A percentile compares a stretch with the other conserved stretches of the same genome.
Evolutionary conservation across 2,888 invertebrate species (phyloP).

Genomic region (Calliphora vomitoria): DNA sequence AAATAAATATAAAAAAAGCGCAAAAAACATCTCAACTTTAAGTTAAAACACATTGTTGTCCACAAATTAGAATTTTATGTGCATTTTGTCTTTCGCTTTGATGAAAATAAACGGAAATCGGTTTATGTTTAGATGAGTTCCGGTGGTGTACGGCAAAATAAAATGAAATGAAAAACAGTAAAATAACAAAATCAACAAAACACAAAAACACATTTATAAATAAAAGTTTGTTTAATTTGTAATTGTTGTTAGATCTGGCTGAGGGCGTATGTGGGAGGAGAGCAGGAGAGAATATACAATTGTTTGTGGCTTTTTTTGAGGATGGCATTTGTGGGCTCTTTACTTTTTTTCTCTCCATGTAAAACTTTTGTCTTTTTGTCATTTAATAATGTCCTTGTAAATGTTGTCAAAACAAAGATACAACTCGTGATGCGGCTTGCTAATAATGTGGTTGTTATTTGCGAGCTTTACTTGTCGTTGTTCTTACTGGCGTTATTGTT

Average conservation of each 20-base stretch:
- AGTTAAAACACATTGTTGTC: constrained; percentile 49
- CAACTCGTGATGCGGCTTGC: constrained; percentile 50
- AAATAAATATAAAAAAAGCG: neutral
- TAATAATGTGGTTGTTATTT: constrained; percentile 63
- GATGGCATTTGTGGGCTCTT: constrained; percentile 31
- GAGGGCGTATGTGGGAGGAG: constrained; percentile 17
- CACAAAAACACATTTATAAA: constrained; percentile 46
- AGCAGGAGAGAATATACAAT: neutral
- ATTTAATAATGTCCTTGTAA: constrained; percentile 64
- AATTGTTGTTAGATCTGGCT: constrained; percentile 45
- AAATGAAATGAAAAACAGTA: constrained; percentile 10
- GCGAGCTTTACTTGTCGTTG: constrained; percentile 36
- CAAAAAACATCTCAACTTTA: constrained; percentile 37
- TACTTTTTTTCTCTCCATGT: constrained; percentile 8
- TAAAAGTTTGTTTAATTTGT: constrained; percentile 63
- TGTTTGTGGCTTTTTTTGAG: constrained; percentile 41
- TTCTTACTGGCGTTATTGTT: constrained; percentile 44
- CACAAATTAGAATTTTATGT: constrained; percentile 66
- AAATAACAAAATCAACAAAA: constrained; percentile 19
- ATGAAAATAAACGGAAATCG: constrained; percentile 67
- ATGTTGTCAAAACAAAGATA: constrained; percentile 49
- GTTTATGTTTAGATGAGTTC: constrained; percentile 63
- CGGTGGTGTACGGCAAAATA: constrained; percentile 43
- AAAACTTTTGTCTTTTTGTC: constrained; percentile 58
- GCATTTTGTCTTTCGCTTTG: constrained; percentile 47